Evolutionary conservation across 2,888 invertebrate species (phyloP).

Genomic region (Troilus luridus): DNA sequence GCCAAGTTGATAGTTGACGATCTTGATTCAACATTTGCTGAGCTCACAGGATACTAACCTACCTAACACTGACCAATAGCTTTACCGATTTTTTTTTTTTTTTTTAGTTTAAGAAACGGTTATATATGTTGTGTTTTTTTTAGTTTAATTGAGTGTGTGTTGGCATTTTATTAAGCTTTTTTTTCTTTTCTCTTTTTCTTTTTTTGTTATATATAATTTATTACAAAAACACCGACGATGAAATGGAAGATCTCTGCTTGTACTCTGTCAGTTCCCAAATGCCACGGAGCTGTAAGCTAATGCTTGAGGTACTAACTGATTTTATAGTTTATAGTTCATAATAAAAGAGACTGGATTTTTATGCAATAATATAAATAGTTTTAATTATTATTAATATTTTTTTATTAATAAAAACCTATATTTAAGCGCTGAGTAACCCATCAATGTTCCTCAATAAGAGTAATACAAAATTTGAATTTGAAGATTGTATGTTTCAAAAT

Average conservation of each 20-base stretch:
- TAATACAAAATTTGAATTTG: too few relatives aligned
- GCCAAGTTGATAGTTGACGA: constrained; percentile 83
- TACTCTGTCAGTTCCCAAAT: not conserved
- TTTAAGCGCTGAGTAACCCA: too few relatives aligned
- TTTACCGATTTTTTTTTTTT: constrained; percentile 60
- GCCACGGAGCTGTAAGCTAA: not conserved
- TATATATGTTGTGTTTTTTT: constrained; percentile 16
- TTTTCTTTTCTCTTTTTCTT: not conserved
- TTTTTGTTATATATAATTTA: not conserved
- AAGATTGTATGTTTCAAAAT: too few relatives aligned
- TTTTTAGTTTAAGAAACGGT: constrained; percentile 60
- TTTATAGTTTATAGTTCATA: constrained; percentile 30
- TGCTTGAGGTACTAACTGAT: constrained; percentile 35
- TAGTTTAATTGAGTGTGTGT: constrained; percentile 60
- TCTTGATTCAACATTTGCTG: constrained; percentile 81
- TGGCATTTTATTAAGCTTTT: constrained; percentile 58
- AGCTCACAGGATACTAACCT: constrained; percentile 79
- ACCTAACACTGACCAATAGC: constrained; percentile 53
- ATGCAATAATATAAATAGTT: not conserved
- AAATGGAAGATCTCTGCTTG: not conserved
- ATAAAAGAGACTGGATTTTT: not conserved
- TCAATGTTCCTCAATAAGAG: too few relatives aligned
- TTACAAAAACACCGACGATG: not conserved
- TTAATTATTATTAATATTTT: too few relatives aligned
- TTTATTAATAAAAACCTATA: too few relatives aligned